Conservation (phyloP, 2,113 vertebrate genomes). For the Pluvialis apricaria region DNA sequence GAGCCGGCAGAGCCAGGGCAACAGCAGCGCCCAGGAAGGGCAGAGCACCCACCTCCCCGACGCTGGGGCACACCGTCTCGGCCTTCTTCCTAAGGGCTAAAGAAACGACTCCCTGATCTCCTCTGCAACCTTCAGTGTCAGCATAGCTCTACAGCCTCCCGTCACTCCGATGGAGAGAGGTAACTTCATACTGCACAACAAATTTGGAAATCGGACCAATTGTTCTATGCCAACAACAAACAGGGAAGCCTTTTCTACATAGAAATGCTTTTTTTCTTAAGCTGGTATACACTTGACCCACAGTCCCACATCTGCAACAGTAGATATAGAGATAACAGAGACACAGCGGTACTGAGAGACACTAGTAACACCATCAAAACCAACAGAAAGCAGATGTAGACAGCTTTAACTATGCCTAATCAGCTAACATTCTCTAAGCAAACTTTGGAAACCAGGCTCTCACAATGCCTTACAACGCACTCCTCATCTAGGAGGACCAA, state of each 20-base stretch:
- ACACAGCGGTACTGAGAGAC: background rate
- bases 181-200: background rate
- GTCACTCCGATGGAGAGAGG: background rate
- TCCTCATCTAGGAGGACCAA: background rate
- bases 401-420: background rate
- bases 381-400: background rate
- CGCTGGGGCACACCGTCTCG: fast-evolving
- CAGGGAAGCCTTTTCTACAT: background rate
- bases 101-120: background rate
- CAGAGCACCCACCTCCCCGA: background rate
- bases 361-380: too few species aligned
- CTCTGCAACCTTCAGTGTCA: background rate
- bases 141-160: background rate
- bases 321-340: background rate
- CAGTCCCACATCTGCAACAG: background rate
- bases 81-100: background rate
- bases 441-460: background rate
- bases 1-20: background rate
- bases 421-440: background rate
- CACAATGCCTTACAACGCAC: too few species aligned
- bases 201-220: background rate
- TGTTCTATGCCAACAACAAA: background rate
- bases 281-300: background rate
- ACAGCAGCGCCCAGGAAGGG: background rate
- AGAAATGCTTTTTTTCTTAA: background rate